These are phyloP conservation scores for Spea multiplicata DNA, from an alignment of 2,113 vertebrate genomes.

Conservation along the genomic window DNA sequence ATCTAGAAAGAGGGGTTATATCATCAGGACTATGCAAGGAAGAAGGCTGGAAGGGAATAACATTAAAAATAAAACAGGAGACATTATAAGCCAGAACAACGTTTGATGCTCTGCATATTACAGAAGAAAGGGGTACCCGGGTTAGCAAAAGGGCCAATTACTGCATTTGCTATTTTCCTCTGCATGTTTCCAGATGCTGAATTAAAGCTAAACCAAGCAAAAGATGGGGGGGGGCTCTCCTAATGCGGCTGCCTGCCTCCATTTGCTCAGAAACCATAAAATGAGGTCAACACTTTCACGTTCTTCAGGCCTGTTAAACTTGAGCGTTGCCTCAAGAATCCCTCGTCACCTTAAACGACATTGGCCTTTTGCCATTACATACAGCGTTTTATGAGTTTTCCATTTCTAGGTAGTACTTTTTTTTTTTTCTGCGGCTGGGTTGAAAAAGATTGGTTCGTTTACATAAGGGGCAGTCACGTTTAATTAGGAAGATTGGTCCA, in stretches of 20 bases:
- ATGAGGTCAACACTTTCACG: constrained; percentile 37
- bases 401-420: constrained; percentile 13
- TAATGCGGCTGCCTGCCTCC: constrained; percentile 8
- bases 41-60: no score
- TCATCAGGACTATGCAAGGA: background rate
- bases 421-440: constrained; percentile 19
- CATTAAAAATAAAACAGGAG: no score
- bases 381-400: constrained; percentile 40
- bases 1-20: background rate
- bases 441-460: background rate
- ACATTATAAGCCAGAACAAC: no score
- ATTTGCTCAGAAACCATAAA: constrained; percentile 38
- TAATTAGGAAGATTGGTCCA: constrained; percentile 28
- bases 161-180: background rate
- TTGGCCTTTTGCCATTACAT: constrained; percentile 36
- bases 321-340: constrained; percentile 37
- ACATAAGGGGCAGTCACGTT: constrained; percentile 35
- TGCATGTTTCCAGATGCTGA: background rate
- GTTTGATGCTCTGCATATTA: no score
- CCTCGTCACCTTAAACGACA: constrained; percentile 40
- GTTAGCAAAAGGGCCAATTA: background rate
- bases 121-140: no score
- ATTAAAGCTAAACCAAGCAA: constrained; percentile 30
- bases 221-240: background rate
- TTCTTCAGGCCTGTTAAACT: constrained; percentile 32